phyloP scores from a whole-genome alignment of 2,113 vertebrate species.

The Callionymus lyra region DNA sequence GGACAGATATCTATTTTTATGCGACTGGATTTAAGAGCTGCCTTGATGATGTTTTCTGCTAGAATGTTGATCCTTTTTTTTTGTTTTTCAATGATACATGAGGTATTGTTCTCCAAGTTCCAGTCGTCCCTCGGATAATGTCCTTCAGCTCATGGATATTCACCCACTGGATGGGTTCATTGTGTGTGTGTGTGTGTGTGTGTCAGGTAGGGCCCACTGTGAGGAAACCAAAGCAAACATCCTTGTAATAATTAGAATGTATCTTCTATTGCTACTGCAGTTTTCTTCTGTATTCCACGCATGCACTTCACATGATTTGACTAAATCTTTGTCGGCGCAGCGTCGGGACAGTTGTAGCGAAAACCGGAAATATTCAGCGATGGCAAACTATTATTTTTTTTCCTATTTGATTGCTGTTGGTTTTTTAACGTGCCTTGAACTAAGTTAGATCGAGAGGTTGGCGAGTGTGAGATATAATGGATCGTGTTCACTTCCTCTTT shows the following conservation, averaged over 20 bases:
- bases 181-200: slow-evolving; percentile 21
- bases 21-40: slow-evolving; percentile 21
- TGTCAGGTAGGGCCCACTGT: slow-evolving; percentile 27
- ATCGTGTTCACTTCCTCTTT: neutral
- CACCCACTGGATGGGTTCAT: slow-evolving; percentile 55
- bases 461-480: slow-evolving; percentile 9
- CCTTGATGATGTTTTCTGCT: slow-evolving; percentile 31
- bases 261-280: slow-evolving; percentile 29
- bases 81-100: slow-evolving; percentile 15
- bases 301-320: slow-evolving; percentile 4
- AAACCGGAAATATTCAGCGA: slow-evolving; percentile 2
- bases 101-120: too few species aligned
- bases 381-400: slow-evolving; percentile 3
- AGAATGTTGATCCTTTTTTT: slow-evolving; percentile 24
- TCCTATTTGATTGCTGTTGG: slow-evolving; percentile 15
- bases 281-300: slow-evolving; percentile 2
- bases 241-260: slow-evolving; percentile 33
- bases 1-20: slow-evolving; percentile 38
- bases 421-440: slow-evolving; percentile 53
- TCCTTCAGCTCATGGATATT: slow-evolving; percentile 17
- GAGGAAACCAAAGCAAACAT: slow-evolving; percentile 45
- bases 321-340: slow-evolving; percentile 6
- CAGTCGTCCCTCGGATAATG: neutral
- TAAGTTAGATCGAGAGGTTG: slow-evolving; percentile 8
- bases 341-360: slow-evolving; percentile 14